Percentiles rank a stretch among this genome's conserved stretches.
Evolutionary conservation across 1,140 invertebrate species (phyloP).

Genomic region (Aporrectodea caliginosa): DNA sequence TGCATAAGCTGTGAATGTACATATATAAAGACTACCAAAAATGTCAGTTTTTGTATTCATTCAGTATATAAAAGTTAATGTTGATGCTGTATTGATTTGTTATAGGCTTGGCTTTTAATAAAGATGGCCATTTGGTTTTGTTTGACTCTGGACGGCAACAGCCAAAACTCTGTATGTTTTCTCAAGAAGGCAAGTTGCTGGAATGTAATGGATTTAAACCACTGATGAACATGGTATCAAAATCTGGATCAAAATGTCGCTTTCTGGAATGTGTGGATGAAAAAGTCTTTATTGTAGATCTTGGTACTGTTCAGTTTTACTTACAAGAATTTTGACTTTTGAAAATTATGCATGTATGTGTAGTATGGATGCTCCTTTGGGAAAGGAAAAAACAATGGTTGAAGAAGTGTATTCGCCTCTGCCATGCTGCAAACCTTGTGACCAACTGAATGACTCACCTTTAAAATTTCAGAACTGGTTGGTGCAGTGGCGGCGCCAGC

Average conservation of each 20-base stretch:
- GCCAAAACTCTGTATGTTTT: slow-evolving; percentile 30
- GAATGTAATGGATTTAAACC: neutral
- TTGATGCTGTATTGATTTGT: neutral
- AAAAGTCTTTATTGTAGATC: slow-evolving; percentile 38
- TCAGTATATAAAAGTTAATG: neutral
- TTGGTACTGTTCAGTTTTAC: slow-evolving; percentile 33
- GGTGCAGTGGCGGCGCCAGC: too few relatives aligned
- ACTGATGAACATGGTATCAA: slow-evolving; percentile 11
- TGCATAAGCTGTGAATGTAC: too few relatives aligned
- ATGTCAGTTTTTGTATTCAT: too few relatives aligned
- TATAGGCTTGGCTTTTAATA: slow-evolving; percentile 37
- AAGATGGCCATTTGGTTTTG: slow-evolving; percentile 33
- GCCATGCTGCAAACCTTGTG: too few relatives aligned
- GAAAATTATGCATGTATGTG: too few relatives aligned
- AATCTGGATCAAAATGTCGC: slow-evolving; percentile 35
- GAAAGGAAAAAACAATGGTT: too few relatives aligned
- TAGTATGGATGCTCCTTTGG: too few relatives aligned
- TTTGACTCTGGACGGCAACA: slow-evolving; percentile 33
- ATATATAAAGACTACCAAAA: too few relatives aligned
- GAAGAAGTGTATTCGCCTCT: too few relatives aligned
- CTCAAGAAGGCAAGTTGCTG: slow-evolving; percentile 30
- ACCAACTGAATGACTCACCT: too few relatives aligned
- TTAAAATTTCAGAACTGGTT: too few relatives aligned
- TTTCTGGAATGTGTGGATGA: slow-evolving; percentile 35
- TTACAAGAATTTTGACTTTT: neutral